Base-by-base conservation (phyloP, 1,140 invertebrate genomes). In the Chelonus insularis region DNA sequence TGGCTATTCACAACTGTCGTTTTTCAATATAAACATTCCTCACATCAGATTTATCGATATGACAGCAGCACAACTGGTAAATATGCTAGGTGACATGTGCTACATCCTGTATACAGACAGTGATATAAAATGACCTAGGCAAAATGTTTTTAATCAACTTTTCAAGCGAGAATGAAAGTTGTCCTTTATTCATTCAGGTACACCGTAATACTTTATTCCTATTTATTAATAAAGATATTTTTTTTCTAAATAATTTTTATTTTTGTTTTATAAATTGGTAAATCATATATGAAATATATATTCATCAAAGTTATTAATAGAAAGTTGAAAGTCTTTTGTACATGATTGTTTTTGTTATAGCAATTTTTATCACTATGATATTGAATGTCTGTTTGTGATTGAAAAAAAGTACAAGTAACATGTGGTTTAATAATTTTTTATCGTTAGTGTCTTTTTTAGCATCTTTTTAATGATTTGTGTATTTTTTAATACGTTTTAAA, bases 1-100 rank as follows among this genome's bases (percentile, higher is more conserved):
- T 34, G 11, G 39, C 25, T 43, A 41, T 43, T 32, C n/a, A 23
- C n/a, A 34, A 37, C 12, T 52, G 36, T 16, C 37, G 45, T 36
- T 64, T 47, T 56, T 23, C 57, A 55, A 59, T 63, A 63, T 59
- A 59, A 37, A 39, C 43, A 60, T 60, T 60, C 62, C 45, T 43
- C 18, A 18, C 51, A 41, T 14, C 39, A 23, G 21, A 51, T 25
- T 25, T 52, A 34, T 52, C 16, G 39, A 48, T 43, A 43, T 14
- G 11, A 21, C 29, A 37, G 21, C 32, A 34, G 4, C 23, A 47
- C 11, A 32, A 36, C 20, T 21, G 51, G 55, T 61, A 12, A 25
- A 45, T 45, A 12, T 12, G 34, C 41, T 41, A 43, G 45, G 23
- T 32, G 11, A 57, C 55, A 57, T 37, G 55, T 57, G 55, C 55